Evolutionary conservation across 2,797 vertebrate genomes (phyloP), one percentile per base, ranked within the genome.

Genomic region (Emys orbicularis): DNA sequence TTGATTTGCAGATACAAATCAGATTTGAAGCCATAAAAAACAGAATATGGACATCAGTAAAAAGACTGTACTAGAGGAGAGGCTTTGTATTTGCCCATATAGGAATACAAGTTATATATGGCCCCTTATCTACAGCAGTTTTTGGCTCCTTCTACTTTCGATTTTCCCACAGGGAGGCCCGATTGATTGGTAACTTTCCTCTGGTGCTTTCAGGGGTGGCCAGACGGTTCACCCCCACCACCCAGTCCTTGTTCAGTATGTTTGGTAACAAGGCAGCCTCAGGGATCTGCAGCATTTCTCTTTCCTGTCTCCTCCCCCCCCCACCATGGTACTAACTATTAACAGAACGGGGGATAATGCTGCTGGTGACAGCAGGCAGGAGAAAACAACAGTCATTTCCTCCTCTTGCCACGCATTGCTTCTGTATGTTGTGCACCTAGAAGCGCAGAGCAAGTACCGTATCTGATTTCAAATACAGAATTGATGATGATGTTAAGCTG

Each of bases 351-450:
- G 94, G 90, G 96, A 72, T 72, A 41, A 72, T 41, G 19, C 37
- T 96, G 91, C 74, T 49, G 74, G 96, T 23, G 93, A 95, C 96
- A 29, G 93, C 95, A 94, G 96, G 95, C 97, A 96, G 95, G 54
- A 96, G 96, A 74, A 96, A 94, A 87, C 1, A 97, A 93, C 94
- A 95, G 95, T 86, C 56, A 95, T 97, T 97, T 97, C 95, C 92
- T 97, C 96, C 96, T 95, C 76, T 85, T 88, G 86, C 89, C 95
- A 41, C 92, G 96, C 97, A 93, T 97, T 97, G 96, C 87, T 96
- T 96, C 81, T 95, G 19, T 72, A 41, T 96, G 95, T 91, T 88
- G 93, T 95, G 96, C 94, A 93, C 91, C 88, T 77, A 11, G 95
- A 95, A 92, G 93, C 90, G 95, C 97, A 97, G 93, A 92, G 88